Evolutionary conservation across 2,113 vertebrate genomes (phyloP), one percentile per base, ranked within the genome.

Genomic region (Thoracochromis brauschi): DNA sequence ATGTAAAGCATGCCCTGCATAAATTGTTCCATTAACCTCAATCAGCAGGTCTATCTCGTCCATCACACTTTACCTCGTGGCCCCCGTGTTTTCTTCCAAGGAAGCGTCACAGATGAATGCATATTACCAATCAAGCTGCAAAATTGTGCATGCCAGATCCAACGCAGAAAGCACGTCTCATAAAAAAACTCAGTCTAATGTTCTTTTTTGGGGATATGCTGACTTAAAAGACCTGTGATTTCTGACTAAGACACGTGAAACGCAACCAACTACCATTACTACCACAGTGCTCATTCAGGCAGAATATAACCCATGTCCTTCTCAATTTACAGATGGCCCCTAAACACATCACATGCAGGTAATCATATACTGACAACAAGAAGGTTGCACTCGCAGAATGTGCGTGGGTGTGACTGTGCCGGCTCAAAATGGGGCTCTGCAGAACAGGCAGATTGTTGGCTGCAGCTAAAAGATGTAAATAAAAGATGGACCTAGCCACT

Each of bases 11-110:
- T 93, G 91, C 93, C 83, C 78, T 24, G 84, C 91, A 92, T 94
- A 96, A 94, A 96, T 94, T 87, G 85, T 91, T 90, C 92, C 93
- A 94, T 95, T 96, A 96, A 96, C 96, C 96, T 90, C 88, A 90
- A 85, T 91, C 94, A 95, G 91, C 89, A 90, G 79, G 89, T 90
- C 93, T 88, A 82, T 88, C 87, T 91, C 81, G 83, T 91, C 86
- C 33, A 94, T 91, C 90, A 87, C 53, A 38, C 80, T 80, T 88
- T 82, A 68, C 80, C 65, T 87, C 63, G 5, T 45, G 68, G 65
- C 80, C 42, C 19, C 24, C 9, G 4, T 57, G 81, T 85, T 92
- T 68, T 87, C 84, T 19, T 85, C 79, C 80, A 55, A 42, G 13
- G 26, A 88, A 84, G 87, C 49, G 78, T 26, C 75, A 55, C 78